phyloP scores from a whole-genome alignment of 2,888 invertebrate species.

The Meloe dianella region DNA sequence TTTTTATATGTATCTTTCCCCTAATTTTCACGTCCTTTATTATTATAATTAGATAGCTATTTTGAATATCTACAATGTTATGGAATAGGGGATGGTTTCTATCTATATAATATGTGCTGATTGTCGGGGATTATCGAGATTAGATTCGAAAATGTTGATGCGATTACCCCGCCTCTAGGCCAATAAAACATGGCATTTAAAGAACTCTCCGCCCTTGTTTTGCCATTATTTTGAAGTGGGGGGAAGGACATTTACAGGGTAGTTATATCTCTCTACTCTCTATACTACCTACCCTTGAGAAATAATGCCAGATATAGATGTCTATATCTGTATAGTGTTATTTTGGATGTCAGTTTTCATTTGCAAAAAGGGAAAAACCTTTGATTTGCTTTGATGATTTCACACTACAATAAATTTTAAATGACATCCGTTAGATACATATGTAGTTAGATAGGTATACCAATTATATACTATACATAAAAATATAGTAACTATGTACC shows the following conservation, averaged over 20 bases:
- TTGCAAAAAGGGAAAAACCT: conserved; percentile 26
- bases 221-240: not conserved
- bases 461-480: not conserved
- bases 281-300: conserved; percentile 17
- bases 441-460: not conserved
- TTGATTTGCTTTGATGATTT: conserved; percentile 36
- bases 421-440: conserved; percentile 18
- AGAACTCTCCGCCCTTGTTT: conserved; percentile 33
- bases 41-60: not conserved
- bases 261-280: not conserved
- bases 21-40: not conserved
- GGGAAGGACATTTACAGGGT: conserved; percentile 14
- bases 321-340: conserved; percentile 6
- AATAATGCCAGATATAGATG: conserved; percentile 4
- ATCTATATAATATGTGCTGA: not conserved
- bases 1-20: not conserved
- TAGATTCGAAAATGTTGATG: conserved; percentile 34
- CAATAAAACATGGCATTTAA: conserved; percentile 38
- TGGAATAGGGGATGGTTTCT: not conserved
- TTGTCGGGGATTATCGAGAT: conserved; percentile 36
- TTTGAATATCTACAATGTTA: not conserved
- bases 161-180: conserved; percentile 42
- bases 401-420: conserved; percentile 22
- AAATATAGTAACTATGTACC: no score
- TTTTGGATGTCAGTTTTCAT: conserved; percentile 35